Conservation (phyloP, 2,113 vertebrate genomes). For the Brachyistius frenatus region DNA sequence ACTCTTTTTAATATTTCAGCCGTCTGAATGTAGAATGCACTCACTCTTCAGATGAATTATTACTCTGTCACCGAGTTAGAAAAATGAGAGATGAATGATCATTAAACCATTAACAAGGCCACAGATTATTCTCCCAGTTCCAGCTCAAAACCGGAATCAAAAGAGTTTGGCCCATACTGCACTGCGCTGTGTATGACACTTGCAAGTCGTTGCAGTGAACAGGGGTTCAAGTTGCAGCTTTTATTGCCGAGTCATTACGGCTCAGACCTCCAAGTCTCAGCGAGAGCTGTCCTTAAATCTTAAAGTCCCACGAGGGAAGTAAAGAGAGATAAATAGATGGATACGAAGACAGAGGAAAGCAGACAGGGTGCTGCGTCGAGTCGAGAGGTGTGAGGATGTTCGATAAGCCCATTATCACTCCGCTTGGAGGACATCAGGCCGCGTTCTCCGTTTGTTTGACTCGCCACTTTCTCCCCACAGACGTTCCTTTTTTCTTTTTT, state of each 20-base stretch:
- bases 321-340: slow-evolving; percentile 44
- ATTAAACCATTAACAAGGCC: background rate
- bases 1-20: slow-evolving; percentile 4
- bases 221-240: slow-evolving; percentile 21
- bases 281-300: slow-evolving; percentile 24
- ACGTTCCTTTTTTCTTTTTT: slow-evolving; percentile 53
- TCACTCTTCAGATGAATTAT: slow-evolving; percentile 3
- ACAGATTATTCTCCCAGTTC: background rate
- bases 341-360: slow-evolving; percentile 21
- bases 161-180: background rate
- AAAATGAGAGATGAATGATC: slow-evolving; percentile 11
- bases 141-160: background rate
- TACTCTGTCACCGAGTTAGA: background rate
- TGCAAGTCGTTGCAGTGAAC: background rate
- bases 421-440: slow-evolving; percentile 46
- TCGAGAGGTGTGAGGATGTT: slow-evolving; percentile 63
- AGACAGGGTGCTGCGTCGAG: slow-evolving; percentile 38
- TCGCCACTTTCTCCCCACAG: slow-evolving; percentile 17
- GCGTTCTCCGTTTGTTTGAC: slow-evolving; percentile 4
- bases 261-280: slow-evolving; percentile 5
- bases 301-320: slow-evolving; percentile 10
- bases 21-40: background rate
- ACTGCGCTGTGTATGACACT: background rate
- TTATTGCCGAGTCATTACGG: slow-evolving; percentile 32
- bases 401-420: slow-evolving; percentile 72